These are phyloP conservation scores for Tetanocera ferruginea DNA, from an alignment of 2,888 invertebrate genomes.

Conservation along the genomic window DNA sequence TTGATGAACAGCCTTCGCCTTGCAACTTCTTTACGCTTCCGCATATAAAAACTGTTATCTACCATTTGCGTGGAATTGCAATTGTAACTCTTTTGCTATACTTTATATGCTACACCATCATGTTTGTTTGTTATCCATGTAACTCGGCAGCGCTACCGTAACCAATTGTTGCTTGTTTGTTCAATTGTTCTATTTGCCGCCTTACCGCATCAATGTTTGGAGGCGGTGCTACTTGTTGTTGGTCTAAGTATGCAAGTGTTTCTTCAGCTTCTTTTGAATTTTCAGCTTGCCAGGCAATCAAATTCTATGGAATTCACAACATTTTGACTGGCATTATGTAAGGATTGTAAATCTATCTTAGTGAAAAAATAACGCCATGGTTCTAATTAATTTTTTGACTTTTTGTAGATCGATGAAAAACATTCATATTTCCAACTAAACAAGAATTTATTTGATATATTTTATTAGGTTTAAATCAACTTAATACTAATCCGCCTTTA, in stretches of 20 bases:
- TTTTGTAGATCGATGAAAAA: too few species aligned
- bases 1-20: not conserved
- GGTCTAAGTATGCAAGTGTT: not conserved
- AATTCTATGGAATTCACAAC: constrained; percentile 31
- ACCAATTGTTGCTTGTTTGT: constrained; percentile 27
- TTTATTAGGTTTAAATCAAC: too few species aligned
- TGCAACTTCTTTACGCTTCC: not conserved
- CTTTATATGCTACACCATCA: not conserved
- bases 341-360: not conserved
- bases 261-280: constrained; percentile 13
- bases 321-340: not conserved
- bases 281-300: not conserved
- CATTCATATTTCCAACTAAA: too few species aligned
- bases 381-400: not conserved
- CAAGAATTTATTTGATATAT: too few species aligned
- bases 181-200: constrained; percentile 34
- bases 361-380: not conserved
- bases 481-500: too few species aligned
- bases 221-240: constrained; percentile 30
- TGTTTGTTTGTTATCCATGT: not conserved
- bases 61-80: not conserved
- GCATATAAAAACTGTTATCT: not conserved
- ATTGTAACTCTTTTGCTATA: not conserved
- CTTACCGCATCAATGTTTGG: constrained; percentile 20
- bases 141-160: constrained; percentile 12